Percentiles rank a stretch among this genome's conserved stretches.
Conservation (phyloP, 2,113 vertebrate species). For the Plotosus lineatus region DNA sequence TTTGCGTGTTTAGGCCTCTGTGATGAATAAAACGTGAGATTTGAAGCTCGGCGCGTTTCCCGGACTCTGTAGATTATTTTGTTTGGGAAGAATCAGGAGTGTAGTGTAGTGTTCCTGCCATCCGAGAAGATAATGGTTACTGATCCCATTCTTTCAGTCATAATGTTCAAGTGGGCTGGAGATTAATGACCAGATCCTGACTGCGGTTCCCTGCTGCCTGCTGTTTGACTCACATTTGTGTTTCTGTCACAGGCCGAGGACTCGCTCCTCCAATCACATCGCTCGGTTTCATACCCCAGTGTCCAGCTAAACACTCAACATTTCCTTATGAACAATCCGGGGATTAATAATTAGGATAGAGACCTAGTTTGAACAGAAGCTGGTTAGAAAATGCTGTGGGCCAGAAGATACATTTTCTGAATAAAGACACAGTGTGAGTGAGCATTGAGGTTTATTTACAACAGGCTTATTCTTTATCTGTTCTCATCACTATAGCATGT, state of each 20-base stretch:
- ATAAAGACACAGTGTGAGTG: neutral
- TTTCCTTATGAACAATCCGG: conserved; percentile 56
- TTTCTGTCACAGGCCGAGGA: neutral
- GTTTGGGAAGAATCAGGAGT: conserved; percentile 79
- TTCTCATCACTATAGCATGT: neutral
- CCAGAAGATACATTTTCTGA: neutral
- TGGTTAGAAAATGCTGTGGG: neutral
- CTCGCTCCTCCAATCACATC: neutral
- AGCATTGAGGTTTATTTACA: neutral
- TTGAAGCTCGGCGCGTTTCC: neutral
- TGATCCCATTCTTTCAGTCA: conserved; percentile 84
- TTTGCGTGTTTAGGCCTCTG: neutral
- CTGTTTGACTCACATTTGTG: conserved; percentile 8
- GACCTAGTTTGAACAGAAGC: conserved; percentile 58
- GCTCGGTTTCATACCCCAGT: conserved; percentile 48
- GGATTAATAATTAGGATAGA: conserved; percentile 49
- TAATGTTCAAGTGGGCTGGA: conserved; percentile 86
- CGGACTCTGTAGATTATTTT: conserved; percentile 57
- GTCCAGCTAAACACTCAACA: conserved; percentile 9
- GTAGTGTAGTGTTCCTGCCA: conserved; percentile 76
- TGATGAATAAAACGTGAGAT: too few species aligned
- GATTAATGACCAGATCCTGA: conserved; percentile 82
- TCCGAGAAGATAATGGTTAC: conserved; percentile 83
- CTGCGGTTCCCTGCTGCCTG: conserved; percentile 37
- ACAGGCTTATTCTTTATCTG: neutral